phyloP scores from a whole-genome alignment of 2,797 vertebrate species.

The Ctenosaura bakeri region DNA sequence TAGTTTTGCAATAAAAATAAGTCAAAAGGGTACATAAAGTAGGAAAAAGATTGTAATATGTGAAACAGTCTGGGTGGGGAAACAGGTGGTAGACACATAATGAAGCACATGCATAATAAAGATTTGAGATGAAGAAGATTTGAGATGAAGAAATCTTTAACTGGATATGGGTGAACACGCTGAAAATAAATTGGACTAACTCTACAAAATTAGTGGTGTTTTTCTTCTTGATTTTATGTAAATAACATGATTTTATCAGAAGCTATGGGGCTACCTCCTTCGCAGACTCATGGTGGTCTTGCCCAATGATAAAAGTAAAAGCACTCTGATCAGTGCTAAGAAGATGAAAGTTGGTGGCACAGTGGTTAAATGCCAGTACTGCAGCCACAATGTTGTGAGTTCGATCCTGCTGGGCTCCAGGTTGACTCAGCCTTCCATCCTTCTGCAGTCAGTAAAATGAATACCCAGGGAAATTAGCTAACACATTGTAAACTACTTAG shows the following conservation, averaged over 20 bases:
- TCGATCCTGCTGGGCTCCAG: too few species aligned
- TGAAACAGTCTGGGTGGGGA: neutral
- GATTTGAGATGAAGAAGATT: constrained; percentile 81
- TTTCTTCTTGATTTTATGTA: constrained; percentile 74
- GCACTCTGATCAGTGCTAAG: neutral
- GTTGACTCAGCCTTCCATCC: too few species aligned
- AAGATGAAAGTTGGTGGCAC: neutral
- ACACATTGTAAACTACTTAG: too few species aligned
- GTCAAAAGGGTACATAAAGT: constrained; percentile 77
- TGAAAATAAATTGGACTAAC: constrained; percentile 64
- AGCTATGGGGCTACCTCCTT: constrained; percentile 38
- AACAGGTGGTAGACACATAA: constrained; percentile 70
- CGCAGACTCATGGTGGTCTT: neutral
- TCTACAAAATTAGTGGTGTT: neutral
- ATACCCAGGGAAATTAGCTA: too few species aligned
- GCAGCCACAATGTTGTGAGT: too few species aligned
- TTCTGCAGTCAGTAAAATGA: too few species aligned
- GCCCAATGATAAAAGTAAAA: neutral
- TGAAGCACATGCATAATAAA: constrained; percentile 77
- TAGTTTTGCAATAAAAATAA: constrained; percentile 79
- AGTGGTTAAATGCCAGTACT: too few species aligned
- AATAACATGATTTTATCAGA: constrained; percentile 58
- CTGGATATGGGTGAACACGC: constrained; percentile 78
- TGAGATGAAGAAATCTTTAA: constrained; percentile 83
- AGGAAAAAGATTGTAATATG: constrained; percentile 70